Conservation (phyloP, 2,113 vertebrate genomes). For the Zosterops lateralis region DNA sequence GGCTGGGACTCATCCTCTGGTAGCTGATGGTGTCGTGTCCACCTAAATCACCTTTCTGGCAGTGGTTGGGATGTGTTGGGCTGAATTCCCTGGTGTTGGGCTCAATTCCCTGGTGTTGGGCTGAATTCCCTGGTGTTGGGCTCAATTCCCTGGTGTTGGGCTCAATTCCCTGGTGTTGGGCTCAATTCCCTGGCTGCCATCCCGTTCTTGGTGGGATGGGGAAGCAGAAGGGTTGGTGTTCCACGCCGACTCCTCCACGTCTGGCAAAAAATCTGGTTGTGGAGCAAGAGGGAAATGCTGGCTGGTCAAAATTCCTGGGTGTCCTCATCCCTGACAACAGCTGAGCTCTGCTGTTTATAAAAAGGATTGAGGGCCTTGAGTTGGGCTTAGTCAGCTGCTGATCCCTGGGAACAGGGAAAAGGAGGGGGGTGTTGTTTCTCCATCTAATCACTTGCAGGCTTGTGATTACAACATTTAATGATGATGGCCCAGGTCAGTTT, state of each 20-base stretch:
- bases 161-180: neutral
- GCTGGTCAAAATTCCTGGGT: neutral
- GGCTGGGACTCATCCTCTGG: neutral
- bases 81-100: neutral
- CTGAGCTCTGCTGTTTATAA: neutral
- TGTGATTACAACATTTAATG: constrained; percentile 63
- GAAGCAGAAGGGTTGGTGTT: neutral
- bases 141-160: neutral
- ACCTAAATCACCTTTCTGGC: neutral
- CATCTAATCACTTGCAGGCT: constrained; percentile 55
- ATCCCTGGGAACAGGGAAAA: neutral
- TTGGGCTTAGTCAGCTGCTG: neutral
- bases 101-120: neutral
- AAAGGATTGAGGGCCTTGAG: neutral
- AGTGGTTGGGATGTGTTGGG: neutral
- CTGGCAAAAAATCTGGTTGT: neutral
- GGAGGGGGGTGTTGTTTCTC: neutral
- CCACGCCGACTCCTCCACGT: rapidly evolving
- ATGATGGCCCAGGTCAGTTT: constrained; percentile 45
- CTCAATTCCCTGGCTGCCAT: neutral
- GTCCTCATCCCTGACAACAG: neutral
- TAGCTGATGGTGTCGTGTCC: neutral
- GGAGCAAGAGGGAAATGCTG: neutral
- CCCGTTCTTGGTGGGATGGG: neutral
- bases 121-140: neutral